Evolutionary conservation across 2,113 vertebrate genomes (phyloP).

Genomic region (Etheostoma cragini): DNA sequence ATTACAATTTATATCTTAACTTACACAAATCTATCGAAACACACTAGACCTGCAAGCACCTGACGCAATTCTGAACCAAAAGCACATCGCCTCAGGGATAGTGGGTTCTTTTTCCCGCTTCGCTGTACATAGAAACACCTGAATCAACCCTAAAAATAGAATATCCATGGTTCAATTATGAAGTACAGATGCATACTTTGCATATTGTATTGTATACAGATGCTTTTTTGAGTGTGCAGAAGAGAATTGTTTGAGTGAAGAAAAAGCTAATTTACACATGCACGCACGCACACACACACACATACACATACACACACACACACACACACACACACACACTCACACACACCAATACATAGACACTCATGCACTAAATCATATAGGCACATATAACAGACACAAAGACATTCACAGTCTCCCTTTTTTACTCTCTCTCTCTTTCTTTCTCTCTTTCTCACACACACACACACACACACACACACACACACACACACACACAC

Average conservation of each 20-base stretch:
- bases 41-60: neutral
- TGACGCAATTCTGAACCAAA: neutral
- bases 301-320: neutral
- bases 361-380: slow-evolving; percentile 48
- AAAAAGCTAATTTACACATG: neutral
- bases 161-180: neutral
- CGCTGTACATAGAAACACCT: neutral
- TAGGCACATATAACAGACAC: slow-evolving; percentile 42
- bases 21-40: neutral
- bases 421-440: neutral
- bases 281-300: slow-evolving; percentile 33
- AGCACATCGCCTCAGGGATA: too few species aligned
- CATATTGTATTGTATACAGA: neutral
- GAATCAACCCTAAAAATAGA: neutral
- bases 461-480: slow-evolving; percentile 20
- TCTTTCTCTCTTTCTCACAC: neutral
- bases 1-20: neutral
- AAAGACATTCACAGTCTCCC: slow-evolving; percentile 24
- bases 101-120: neutral
- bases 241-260: slow-evolving; percentile 9
- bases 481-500: slow-evolving; percentile 34
- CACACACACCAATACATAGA: slow-evolving; percentile 4
- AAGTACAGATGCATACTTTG: slow-evolving; percentile 11
- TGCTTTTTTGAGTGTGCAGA: slow-evolving; percentile 1
- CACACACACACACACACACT: slow-evolving; percentile 7